Evolutionary conservation across 2,797 vertebrate species (phyloP).

Genomic region (Myripristis jacobus): DNA sequence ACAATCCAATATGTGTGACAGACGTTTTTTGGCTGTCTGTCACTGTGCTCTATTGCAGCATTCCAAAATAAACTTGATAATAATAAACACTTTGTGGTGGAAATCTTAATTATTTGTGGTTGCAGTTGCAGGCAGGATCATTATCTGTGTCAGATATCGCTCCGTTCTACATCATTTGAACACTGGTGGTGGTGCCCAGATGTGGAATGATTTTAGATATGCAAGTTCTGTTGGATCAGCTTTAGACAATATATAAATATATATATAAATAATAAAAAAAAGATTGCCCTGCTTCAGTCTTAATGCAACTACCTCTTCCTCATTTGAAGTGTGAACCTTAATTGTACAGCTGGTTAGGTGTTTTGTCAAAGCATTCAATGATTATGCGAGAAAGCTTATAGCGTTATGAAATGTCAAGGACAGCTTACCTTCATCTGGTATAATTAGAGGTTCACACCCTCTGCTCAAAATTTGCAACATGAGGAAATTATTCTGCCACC

Average conservation of each 20-base stretch:
- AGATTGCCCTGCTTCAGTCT: slow-evolving; percentile 53
- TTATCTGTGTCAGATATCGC: slow-evolving; percentile 41
- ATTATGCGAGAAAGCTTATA: slow-evolving; percentile 33
- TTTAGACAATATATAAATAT: slow-evolving; percentile 57
- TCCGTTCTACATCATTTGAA: slow-evolving; percentile 34
- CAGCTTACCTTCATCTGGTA: slow-evolving; percentile 52
- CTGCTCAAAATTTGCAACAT: slow-evolving; percentile 46
- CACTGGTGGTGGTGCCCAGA: slow-evolving; percentile 51
- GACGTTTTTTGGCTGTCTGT: slow-evolving; percentile 1
- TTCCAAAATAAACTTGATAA: neutral
- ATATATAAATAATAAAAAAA: too few species aligned
- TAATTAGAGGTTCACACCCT: slow-evolving; percentile 56
- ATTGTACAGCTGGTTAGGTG: slow-evolving; percentile 66
- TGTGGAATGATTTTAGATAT: slow-evolving; percentile 52
- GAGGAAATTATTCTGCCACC: slow-evolving; percentile 52
- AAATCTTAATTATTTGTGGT: slow-evolving; percentile 37
- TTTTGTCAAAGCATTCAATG: slow-evolving; percentile 49
- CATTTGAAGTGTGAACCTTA: slow-evolving; percentile 54
- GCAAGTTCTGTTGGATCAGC: slow-evolving; percentile 51
- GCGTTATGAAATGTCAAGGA: slow-evolving; percentile 61
- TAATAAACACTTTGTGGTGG: slow-evolving; percentile 18
- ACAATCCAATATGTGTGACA: neutral
- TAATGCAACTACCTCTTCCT: slow-evolving; percentile 52
- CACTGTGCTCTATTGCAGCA: neutral
- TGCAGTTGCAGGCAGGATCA: slow-evolving; percentile 35